Percentiles rank a stretch among this genome's conserved stretches.
These are phyloP conservation scores for Monochamus alternatus DNA, from an alignment of 2,888 invertebrate species.

Conservation along the genomic window DNA sequence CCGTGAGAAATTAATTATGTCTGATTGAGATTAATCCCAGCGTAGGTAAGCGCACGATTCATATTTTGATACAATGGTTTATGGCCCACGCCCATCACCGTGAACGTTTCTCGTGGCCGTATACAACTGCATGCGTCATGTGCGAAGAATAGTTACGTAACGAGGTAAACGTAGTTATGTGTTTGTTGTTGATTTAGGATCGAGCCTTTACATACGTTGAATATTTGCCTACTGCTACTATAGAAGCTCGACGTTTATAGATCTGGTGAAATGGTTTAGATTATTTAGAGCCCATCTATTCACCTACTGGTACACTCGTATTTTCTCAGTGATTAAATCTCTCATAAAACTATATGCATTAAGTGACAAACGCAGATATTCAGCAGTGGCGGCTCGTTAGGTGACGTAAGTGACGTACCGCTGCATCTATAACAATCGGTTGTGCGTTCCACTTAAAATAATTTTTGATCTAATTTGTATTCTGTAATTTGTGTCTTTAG, in stretches of 20 bases:
- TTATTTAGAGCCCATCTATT: too few relatives aligned
- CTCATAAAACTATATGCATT: too few relatives aligned
- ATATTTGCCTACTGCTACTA: slow-evolving; percentile 22
- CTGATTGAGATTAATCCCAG: slow-evolving; percentile 66
- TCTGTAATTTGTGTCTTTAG: too few relatives aligned
- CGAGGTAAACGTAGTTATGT: slow-evolving; percentile 36
- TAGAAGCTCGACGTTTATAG: background rate
- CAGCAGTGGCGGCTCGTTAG: too few relatives aligned
- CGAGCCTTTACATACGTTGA: slow-evolving; percentile 2
- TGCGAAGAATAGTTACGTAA: slow-evolving; percentile 40
- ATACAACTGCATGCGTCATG: slow-evolving; percentile 14
- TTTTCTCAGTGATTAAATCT: too few relatives aligned
- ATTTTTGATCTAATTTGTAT: too few relatives aligned
- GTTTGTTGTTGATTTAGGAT: slow-evolving; percentile 25
- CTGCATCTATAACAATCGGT: too few relatives aligned
- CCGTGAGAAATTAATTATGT: slow-evolving; percentile 68
- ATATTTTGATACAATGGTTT: slow-evolving; percentile 48
- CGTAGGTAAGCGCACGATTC: slow-evolving; percentile 52
- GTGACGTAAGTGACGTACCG: too few relatives aligned
- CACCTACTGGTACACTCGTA: too few relatives aligned
- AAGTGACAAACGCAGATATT: too few relatives aligned
- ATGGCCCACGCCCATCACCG: slow-evolving; percentile 37
- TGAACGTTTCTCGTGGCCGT: slow-evolving; percentile 4
- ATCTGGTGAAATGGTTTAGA: too few relatives aligned
- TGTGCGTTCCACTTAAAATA: too few relatives aligned